Evolutionary conservation across 1,140 invertebrate genomes (phyloP).

Genomic region (Octopus sinensis): DNA sequence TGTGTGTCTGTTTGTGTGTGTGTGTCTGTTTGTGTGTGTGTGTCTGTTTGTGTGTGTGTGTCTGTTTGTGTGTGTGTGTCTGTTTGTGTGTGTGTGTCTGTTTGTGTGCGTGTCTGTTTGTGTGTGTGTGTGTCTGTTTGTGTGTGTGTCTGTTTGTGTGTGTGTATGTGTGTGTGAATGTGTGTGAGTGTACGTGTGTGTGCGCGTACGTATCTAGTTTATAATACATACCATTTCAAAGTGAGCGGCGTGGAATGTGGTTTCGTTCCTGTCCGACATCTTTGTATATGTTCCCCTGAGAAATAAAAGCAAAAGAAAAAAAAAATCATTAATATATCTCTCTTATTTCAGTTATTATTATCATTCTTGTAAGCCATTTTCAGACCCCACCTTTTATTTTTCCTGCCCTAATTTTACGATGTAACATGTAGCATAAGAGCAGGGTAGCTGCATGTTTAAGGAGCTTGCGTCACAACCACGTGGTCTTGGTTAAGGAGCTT

Average conservation of each 20-base stretch:
- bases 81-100: too few species aligned
- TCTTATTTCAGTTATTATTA: not conserved
- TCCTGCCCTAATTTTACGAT: not conserved
- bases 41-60: too few species aligned
- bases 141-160: too few species aligned
- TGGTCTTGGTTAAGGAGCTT: too few species aligned
- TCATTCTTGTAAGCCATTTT: not conserved
- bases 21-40: too few species aligned
- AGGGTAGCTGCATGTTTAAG: not conserved
- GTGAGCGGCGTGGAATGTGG: constrained; percentile 64
- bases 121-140: too few species aligned
- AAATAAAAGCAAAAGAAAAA: not conserved
- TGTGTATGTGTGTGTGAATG: too few species aligned
- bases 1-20: too few species aligned
- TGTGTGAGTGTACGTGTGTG: too few species aligned
- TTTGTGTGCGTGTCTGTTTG: too few species aligned
- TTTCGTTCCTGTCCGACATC: constrained; percentile 39
- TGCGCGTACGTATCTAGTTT: too few species aligned
- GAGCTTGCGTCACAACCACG: not conserved
- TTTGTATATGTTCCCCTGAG: constrained; percentile 26
- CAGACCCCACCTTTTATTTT: not conserved
- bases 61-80: too few species aligned
- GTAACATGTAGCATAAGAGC: not conserved
- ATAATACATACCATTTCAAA: constrained; percentile 57
- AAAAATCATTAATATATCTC: not conserved